Percentiles rank a stretch among this genome's conserved stretches.
phyloP scores from a whole-genome alignment of 2,888 invertebrate species.

The Geotrupes spiniger region DNA sequence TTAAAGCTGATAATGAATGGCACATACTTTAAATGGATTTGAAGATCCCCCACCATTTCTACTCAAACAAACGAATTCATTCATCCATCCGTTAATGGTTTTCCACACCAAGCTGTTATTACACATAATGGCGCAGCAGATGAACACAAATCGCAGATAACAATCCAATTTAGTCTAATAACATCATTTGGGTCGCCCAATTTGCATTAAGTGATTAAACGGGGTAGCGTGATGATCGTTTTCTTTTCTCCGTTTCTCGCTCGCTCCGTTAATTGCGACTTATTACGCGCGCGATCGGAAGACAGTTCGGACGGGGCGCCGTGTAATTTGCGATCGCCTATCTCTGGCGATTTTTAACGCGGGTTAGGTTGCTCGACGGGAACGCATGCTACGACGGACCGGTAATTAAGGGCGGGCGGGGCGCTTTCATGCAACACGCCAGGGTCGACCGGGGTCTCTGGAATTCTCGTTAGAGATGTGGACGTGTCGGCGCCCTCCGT shows the following conservation, averaged over 20 bases:
- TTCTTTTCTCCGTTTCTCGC: too few species aligned
- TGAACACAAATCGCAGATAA: conserved; percentile 15
- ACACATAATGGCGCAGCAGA: too few species aligned
- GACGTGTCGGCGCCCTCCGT: neutral
- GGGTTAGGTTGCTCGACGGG: neutral
- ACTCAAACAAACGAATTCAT: too few species aligned
- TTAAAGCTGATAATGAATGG: too few species aligned
- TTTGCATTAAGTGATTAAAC: conserved; percentile 20
- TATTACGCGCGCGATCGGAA: too few species aligned
- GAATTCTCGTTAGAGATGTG: conserved; percentile 3
- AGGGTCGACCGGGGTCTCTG: conserved; percentile 1
- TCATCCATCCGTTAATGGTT: too few species aligned
- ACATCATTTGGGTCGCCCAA: conserved; percentile 16
- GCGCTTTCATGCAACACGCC: conserved; percentile 2
- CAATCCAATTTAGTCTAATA: conserved; percentile 21
- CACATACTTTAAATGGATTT: too few species aligned
- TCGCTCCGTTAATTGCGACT: too few species aligned
- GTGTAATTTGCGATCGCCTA: too few species aligned
- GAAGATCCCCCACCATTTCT: too few species aligned
- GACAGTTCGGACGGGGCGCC: too few species aligned
- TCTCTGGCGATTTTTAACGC: neutral
- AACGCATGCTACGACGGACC: neutral
- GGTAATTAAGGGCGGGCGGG: neutral
- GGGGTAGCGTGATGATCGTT: neutral
- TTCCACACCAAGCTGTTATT: too few species aligned